Percentiles rank a stretch among this genome's conserved stretches.
Conservation (phyloP, 2,113 vertebrate genomes). For the Proterorhinus semilunaris region DNA sequence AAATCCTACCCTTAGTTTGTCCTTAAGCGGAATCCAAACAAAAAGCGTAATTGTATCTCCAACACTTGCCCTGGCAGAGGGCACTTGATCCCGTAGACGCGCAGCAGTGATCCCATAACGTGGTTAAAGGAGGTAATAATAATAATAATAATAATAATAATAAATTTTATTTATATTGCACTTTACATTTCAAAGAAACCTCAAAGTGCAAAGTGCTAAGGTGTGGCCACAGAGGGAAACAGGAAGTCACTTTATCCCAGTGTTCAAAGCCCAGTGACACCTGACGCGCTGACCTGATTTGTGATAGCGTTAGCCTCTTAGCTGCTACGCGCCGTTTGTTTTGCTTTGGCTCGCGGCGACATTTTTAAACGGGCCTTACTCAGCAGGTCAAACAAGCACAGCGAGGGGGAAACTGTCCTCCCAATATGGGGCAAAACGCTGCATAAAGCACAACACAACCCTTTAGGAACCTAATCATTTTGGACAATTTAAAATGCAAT, state of each 20-base stretch:
- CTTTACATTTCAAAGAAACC: too few relatives aligned
- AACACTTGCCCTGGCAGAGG: neutral
- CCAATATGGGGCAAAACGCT: too few relatives aligned
- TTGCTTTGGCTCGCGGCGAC: neutral
- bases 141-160: too few relatives aligned
- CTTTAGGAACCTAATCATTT: too few relatives aligned
- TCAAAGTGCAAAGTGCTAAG: too few relatives aligned
- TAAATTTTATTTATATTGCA: too few relatives aligned
- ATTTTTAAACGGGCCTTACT: neutral
- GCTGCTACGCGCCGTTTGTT: neutral
- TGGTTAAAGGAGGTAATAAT: neutral
- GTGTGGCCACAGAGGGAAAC: neutral
- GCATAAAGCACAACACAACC: too few relatives aligned
- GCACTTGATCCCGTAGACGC: neutral
- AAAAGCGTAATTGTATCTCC: neutral
- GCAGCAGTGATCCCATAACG: neutral
- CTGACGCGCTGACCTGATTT: conserved; percentile 9
- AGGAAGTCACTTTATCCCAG: neutral
- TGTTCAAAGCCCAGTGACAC: neutral
- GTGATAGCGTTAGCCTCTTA: conserved; percentile 1
- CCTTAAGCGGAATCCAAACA: neutral
- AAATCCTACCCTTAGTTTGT: neutral
- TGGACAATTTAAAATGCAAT: too few relatives aligned
- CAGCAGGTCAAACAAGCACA: neutral
- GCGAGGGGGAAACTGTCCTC: too few relatives aligned